Base-by-base conservation (phyloP, 2,113 vertebrate species). In the Lasiurus borealis region DNA sequence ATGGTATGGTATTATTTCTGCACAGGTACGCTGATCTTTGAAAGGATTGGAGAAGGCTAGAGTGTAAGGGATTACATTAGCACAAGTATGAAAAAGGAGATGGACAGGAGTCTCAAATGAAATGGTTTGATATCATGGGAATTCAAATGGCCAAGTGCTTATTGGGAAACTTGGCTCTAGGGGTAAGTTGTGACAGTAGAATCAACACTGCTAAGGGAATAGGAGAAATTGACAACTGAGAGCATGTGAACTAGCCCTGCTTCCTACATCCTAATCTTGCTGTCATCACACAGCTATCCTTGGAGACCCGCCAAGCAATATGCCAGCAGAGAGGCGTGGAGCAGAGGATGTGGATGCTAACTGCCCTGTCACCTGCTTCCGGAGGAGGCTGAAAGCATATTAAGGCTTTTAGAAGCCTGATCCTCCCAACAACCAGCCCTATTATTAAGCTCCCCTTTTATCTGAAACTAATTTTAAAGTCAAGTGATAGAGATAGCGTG, bases 321-420 rank as follows among this genome's bases (percentile, higher is more conserved):
- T 90, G 91, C 86, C 91, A 85, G 81, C 64, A 89, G 91, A 92
- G 85, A 95, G 69, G 85, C 85, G 6, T 13, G 15, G 50, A 89
- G 82, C 86, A 95, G 68, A 96, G 91, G 86, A 96, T 44, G 76
- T 66, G 80, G 71, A 90, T 0, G 16, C 85, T 80, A 86, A 92
- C 83, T 34, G 68, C 18, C 62, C 76, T 48, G 52, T 93, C 94
- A 97, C 91, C 95, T 96, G 96, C 93, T 96, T 96, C 96, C 31
- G 10, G 88, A 46, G 34, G 87, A 96, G 84, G 46, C 59, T 75
- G 72, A 89, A 94, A 44, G 81, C 71, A 73, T 23, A 27, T 13
- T 57, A 91, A 84, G 75, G 64, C 83, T 83, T 94, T 95, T 29
- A 72, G 64, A 93, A 91, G 86, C 5, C 36, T 7, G 23, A 85